Conservation (phyloP, 2,797 vertebrate species). For the Apogon hyalosoma region DNA sequence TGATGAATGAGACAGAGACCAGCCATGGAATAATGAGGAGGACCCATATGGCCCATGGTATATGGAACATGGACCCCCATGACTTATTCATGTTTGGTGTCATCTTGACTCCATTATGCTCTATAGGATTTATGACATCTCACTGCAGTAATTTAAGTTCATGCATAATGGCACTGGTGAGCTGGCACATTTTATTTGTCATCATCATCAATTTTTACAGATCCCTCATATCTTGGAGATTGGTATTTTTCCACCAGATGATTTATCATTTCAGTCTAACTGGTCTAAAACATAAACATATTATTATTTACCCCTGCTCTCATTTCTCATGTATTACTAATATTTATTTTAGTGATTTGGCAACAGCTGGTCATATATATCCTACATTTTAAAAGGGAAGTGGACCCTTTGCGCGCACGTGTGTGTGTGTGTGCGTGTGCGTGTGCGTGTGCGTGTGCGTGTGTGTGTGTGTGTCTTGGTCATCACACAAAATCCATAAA, state of each 20-base stretch:
- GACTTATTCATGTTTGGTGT: slow-evolving; percentile 73
- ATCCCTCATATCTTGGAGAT: slow-evolving; percentile 8
- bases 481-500: no score
- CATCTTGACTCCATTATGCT: slow-evolving; percentile 54
- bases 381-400: no score
- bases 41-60: slow-evolving; percentile 26
- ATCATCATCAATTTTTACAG: slow-evolving; percentile 38
- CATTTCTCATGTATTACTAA: slow-evolving; percentile 15
- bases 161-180: slow-evolving; percentile 59
- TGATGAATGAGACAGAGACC: slow-evolving; percentile 64
- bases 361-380: no score
- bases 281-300: slow-evolving; percentile 10
- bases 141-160: slow-evolving; percentile 63
- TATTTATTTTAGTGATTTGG: slow-evolving; percentile 17
- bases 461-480: no score
- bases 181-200: slow-evolving; percentile 41
- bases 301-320: slow-evolving; percentile 5
- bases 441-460: no score
- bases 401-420: no score
- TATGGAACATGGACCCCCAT: slow-evolving; percentile 59
- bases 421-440: no score
- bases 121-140: slow-evolving; percentile 64
- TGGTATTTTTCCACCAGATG: slow-evolving; percentile 1
- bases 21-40: slow-evolving; percentile 57
- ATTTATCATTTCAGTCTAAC: not conserved